Evolutionary conservation across 2,888 invertebrate species (phyloP).

Genomic region (Daptonema setosum): DNA sequence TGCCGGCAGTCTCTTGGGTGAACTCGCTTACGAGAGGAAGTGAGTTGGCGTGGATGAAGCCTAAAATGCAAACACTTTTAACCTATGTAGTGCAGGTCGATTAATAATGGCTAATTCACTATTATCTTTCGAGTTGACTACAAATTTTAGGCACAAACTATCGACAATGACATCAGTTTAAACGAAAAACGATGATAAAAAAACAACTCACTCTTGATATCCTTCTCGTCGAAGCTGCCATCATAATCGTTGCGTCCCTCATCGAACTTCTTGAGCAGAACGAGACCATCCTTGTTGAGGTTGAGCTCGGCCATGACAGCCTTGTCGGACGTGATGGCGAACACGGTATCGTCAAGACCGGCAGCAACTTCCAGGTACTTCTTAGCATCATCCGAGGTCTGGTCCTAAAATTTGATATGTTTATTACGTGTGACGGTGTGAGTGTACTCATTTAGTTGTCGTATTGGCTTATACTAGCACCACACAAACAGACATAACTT

Average conservation of each 20-base stretch:
- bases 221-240: slow-evolving; percentile 9
- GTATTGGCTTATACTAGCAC: no score
- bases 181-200: not conserved
- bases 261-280: slow-evolving; percentile 41
- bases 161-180: no score
- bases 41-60: slow-evolving; percentile 24
- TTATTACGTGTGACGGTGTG: no score
- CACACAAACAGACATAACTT: no score
- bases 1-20: slow-evolving; percentile 51
- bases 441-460: no score
- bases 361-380: slow-evolving; percentile 57
- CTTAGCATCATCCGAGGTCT: slow-evolving; percentile 54
- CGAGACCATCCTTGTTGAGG: slow-evolving; percentile 36
- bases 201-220: not conserved
- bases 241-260: slow-evolving; percentile 22
- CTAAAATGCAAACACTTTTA: no score
- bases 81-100: no score
- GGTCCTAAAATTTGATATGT: slow-evolving; percentile 39
- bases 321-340: slow-evolving; percentile 59
- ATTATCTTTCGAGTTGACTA: no score
- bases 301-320: slow-evolving; percentile 41
- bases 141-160: no score
- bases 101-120: no score
- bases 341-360: slow-evolving; percentile 60
- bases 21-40: slow-evolving; percentile 27